Conservation (phyloP, 2,888 invertebrate species). For the Temnothorax ravouxi region DNA sequence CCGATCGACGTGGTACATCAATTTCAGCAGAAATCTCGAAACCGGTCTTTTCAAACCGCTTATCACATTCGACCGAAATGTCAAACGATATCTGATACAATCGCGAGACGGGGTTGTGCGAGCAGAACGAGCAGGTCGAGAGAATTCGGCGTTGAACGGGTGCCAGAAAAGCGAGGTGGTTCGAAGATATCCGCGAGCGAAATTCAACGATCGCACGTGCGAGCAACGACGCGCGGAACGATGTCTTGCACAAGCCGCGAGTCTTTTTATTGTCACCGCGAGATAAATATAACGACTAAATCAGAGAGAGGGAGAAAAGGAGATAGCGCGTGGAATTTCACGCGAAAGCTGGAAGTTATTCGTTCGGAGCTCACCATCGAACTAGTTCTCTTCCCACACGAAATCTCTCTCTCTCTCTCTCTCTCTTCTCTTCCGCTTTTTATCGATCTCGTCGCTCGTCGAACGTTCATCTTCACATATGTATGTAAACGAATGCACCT, state of each 20-base stretch:
- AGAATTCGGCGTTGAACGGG: constrained; percentile 18
- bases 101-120: background rate
- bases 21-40: background rate
- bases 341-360: constrained; percentile 7
- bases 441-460: constrained; percentile 16
- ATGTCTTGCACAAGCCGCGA: background rate
- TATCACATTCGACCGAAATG: constrained; percentile 12
- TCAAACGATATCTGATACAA: constrained; percentile 4
- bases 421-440: background rate
- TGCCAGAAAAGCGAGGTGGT: constrained; percentile 32
- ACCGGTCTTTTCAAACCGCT: background rate
- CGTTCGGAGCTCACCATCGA: background rate
- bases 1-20: background rate
- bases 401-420: background rate
- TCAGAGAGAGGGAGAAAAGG: background rate
- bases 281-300: constrained; percentile 54
- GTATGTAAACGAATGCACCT: constrained; percentile 12
- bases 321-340: constrained; percentile 6
- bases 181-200: constrained; percentile 27
- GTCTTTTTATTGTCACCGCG: constrained; percentile 35
- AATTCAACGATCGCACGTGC: constrained; percentile 11
- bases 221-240: background rate
- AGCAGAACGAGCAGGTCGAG: background rate
- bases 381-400: background rate
- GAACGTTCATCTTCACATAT: constrained; percentile 11